A percentile compares a stretch with the other conserved stretches of the same genome.
phyloP scores from a whole-genome alignment of 2,888 invertebrate species.

The Abrostola tripartita region DNA sequence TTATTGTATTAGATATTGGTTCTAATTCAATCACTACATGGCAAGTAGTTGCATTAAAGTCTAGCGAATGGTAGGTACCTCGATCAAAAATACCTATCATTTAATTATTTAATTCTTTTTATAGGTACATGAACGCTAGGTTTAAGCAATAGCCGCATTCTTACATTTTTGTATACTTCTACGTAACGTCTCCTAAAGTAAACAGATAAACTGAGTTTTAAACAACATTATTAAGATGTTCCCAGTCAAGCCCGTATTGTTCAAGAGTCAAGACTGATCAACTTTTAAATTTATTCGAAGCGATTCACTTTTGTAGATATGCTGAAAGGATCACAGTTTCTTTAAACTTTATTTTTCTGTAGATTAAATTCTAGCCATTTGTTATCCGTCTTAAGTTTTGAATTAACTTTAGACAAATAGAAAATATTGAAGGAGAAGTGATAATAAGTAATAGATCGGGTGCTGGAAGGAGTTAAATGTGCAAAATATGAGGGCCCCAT shows the following conservation, averaged over 20 bases:
- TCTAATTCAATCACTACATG: too few species aligned
- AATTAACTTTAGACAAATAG: neutral
- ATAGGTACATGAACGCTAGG: too few species aligned
- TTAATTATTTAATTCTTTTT: too few species aligned
- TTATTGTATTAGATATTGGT: too few species aligned
- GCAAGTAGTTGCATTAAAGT: too few species aligned
- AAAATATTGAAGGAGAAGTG: neutral
- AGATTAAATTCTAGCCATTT: neutral
- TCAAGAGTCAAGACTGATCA: constrained; percentile 3
- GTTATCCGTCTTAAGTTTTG: neutral
- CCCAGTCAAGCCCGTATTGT: constrained; percentile 20
- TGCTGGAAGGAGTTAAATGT: too few species aligned
- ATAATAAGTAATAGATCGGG: too few species aligned
- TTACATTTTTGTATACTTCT: constrained; percentile 17
- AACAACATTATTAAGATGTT: constrained; percentile 28
- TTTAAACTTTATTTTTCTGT: constrained; percentile 10
- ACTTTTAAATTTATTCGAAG: constrained; percentile 32
- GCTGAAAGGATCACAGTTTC: constrained; percentile 18
- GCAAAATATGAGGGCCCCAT: too few species aligned
- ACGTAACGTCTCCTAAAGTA: constrained; percentile 30
- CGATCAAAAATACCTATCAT: too few species aligned
- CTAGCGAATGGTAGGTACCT: too few species aligned
- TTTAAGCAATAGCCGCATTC: constrained; percentile 25
- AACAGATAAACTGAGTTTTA: constrained; percentile 27
- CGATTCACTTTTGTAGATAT: constrained; percentile 21